Evolutionary conservation across 2,113 vertebrate species (phyloP), one percentile per base, ranked within the genome.

Genomic region (Burhinus oedicnemus): DNA sequence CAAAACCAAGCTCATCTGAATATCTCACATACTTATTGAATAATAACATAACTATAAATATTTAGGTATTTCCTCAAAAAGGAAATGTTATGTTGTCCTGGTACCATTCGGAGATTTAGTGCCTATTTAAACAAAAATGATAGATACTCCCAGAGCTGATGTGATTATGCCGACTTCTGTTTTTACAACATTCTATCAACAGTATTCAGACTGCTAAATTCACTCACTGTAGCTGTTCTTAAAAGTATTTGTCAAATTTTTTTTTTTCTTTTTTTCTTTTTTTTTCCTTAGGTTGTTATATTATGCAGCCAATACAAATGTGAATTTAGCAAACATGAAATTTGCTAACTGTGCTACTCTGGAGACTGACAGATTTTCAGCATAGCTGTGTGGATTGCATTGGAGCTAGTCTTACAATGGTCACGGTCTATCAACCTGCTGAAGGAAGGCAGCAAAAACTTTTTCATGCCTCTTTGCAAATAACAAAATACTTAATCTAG

Each of bases 11-110:
- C 3, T 55, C 29, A 68, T 47, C 51, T 82, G 42, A 80, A 45
- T 96, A 83, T 79, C 95, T 89, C 44, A 71, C 1, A 0, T 36
- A 69, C 27, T 58, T 69, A 58, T 3, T 82, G 65, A 96, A 94
- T 86, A 85, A 89, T 64, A 90, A 20, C 12, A 32, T 72, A 93
- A 69, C 25, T 78, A 47, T 60, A 91, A 91, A 92, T 91, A 97
- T 92, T 83, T 79, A 88, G 44, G 23, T 64, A 64, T 95, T 93
- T 96, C 44, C 13, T 83, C 15, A 83, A 80, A 83, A 87, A 87
- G 19, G 27, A 89, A 92, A 40, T 87, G 68, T 64, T 87, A n/a
- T 54, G 26, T 86, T 83, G 18, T 34, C 57, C 47, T 10, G 8
- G 34, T 70, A 94, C n/a, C 12, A 42, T 83, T 91, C 87, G 60